phyloP scores from a whole-genome alignment of 2,113 vertebrate species.

The Oreocharis arfaki region DNA sequence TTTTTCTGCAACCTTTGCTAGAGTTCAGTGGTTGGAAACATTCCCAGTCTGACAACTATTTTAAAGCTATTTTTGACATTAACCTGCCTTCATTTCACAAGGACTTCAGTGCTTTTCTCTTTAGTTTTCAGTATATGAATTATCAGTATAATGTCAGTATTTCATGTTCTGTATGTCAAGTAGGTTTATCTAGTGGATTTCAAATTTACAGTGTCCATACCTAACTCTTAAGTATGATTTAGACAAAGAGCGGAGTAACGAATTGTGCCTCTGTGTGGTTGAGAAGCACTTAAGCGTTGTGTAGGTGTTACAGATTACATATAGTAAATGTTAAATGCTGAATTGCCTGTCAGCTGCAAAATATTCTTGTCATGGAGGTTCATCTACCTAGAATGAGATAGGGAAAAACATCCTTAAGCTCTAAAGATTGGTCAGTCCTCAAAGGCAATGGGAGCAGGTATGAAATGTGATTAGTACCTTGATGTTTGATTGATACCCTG shows the following conservation, averaged over 20 bases:
- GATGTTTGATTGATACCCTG: background rate
- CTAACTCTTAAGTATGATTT: background rate
- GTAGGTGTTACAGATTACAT: background rate
- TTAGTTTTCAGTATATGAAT: background rate
- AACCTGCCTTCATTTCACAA: background rate
- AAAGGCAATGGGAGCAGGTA: slow-evolving; percentile 52
- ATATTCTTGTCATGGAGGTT: background rate
- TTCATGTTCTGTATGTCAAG: background rate
- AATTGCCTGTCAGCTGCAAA: background rate
- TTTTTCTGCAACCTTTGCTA: background rate
- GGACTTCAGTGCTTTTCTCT: background rate
- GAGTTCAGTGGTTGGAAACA: background rate
- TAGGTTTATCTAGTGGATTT: background rate
- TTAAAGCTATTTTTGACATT: background rate
- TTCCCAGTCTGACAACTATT: background rate
- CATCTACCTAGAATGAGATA: background rate
- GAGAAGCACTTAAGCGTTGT: background rate
- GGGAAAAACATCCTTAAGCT: background rate
- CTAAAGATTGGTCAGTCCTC: background rate
- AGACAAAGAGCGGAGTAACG: background rate
- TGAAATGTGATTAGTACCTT: background rate
- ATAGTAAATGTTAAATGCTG: background rate
- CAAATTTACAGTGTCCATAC: background rate
- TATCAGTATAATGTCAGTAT: background rate
- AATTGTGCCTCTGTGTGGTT: background rate